Percentiles rank a stretch among this genome's conserved stretches.
Conservation (phyloP, 2,888 invertebrate genomes). For the Epinotia nisella region DNA sequence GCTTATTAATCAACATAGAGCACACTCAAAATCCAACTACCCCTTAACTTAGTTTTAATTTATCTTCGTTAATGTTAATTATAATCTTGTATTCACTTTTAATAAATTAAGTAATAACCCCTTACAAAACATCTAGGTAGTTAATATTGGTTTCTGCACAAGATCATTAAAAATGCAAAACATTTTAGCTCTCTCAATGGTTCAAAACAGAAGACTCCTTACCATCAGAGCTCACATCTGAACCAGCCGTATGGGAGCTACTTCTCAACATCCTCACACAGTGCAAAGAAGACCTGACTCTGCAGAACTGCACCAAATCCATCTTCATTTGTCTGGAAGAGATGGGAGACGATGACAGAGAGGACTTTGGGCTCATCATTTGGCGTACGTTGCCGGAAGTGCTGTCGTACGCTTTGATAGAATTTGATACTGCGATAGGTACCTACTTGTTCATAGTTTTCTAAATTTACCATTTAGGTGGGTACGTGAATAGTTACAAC, state of each 20-base stretch:
- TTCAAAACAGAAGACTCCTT: conserved; percentile 67
- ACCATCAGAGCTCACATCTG: conserved; percentile 66
- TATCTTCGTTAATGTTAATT: no score
- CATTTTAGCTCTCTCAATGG: conserved; percentile 72
- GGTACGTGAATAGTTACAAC: no score
- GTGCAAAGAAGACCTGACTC: conserved; percentile 54
- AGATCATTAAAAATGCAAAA: not conserved
- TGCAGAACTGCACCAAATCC: conserved; percentile 66
- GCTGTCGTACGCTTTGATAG: conserved; percentile 67
- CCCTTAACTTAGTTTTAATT: no score
- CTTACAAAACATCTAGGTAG: not conserved
- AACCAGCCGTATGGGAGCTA: conserved; percentile 70
- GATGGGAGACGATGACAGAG: conserved; percentile 58
- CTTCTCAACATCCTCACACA: conserved; percentile 68
- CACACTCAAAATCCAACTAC: no score
- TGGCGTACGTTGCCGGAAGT: conserved; percentile 72
- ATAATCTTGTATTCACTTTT: no score
- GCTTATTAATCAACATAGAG: no score
- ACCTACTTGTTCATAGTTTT: conserved; percentile 1
- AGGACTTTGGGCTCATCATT: conserved; percentile 62
- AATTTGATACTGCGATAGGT: conserved; percentile 66
- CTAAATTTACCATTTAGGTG: not conserved
- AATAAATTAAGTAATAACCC: no score
- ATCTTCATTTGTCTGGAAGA: conserved; percentile 64
- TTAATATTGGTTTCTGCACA: not conserved